These are phyloP conservation scores for Noctua fimbriata DNA, from an alignment of 2,888 invertebrate genomes.

Conservation along the genomic window DNA sequence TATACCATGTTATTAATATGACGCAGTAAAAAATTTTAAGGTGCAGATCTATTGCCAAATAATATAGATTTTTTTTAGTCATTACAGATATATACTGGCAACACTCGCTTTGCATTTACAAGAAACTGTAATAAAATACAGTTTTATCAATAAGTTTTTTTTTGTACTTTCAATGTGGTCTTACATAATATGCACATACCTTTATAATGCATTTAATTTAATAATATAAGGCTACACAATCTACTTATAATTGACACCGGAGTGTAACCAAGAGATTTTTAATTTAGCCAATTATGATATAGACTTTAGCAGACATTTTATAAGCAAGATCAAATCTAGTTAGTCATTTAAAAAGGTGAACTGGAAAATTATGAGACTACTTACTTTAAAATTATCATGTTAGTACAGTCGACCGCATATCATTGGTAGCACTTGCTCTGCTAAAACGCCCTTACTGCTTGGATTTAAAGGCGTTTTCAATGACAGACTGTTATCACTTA, in stretches of 20 bases:
- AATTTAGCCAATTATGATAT: slow-evolving; percentile 8
- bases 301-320: slow-evolving; percentile 37
- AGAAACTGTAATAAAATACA: no score
- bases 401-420: background rate
- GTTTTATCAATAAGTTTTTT: background rate
- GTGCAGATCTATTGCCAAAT: no score
- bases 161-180: background rate
- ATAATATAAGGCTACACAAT: slow-evolving; percentile 34
- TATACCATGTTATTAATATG: no score
- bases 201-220: slow-evolving; percentile 54
- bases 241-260: slow-evolving; percentile 46
- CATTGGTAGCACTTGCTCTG: background rate
- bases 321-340: slow-evolving; percentile 32
- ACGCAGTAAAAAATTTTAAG: background rate
- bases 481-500: background rate
- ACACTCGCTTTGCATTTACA: background rate
- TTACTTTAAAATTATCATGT: slow-evolving; percentile 4
- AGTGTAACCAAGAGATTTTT: slow-evolving; percentile 37
- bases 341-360: slow-evolving; percentile 9
- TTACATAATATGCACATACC: slow-evolving; percentile 31
- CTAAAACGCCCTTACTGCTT: background rate
- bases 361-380: slow-evolving; percentile 17
- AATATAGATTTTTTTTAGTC: background rate
- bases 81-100: no score
- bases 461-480: background rate